Evolutionary conservation across 2,797 vertebrate species (phyloP).

Genomic region (Sebastes diploproa): DNA sequence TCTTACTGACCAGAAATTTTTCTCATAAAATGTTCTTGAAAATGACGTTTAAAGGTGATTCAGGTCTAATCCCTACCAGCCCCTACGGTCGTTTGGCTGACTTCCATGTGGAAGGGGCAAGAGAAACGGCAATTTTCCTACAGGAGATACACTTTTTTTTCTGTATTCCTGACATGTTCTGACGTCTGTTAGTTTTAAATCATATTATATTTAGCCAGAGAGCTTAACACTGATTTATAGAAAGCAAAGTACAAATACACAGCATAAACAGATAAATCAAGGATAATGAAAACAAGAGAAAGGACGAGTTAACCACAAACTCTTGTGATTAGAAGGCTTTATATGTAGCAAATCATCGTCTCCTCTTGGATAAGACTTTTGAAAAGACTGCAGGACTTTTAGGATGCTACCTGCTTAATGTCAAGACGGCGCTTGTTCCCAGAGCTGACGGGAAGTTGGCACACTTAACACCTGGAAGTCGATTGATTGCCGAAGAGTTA

Average conservation of each 20-base stretch:
- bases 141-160: background rate
- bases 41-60: background rate
- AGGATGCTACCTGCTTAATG: background rate
- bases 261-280: background rate
- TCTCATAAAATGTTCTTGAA: background rate
- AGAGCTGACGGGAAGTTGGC: constrained; percentile 24
- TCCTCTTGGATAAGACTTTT: background rate
- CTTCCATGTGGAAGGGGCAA: background rate
- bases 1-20: too few species aligned
- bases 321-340: background rate
- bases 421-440: background rate
- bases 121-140: background rate
- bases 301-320: background rate
- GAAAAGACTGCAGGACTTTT: background rate
- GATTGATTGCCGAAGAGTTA: background rate
- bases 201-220: background rate
- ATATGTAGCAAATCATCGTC: background rate
- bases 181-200: background rate
- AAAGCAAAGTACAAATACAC: background rate
- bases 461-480: constrained; percentile 11
- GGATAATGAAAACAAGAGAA: background rate
- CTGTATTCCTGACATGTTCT: background rate
- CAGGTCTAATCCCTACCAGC: background rate
- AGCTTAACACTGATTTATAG: background rate
- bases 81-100: background rate